These are phyloP conservation scores for Cephus rjabovi DNA, from an alignment of 2,888 invertebrate genomes.

Conservation along the genomic window DNA sequence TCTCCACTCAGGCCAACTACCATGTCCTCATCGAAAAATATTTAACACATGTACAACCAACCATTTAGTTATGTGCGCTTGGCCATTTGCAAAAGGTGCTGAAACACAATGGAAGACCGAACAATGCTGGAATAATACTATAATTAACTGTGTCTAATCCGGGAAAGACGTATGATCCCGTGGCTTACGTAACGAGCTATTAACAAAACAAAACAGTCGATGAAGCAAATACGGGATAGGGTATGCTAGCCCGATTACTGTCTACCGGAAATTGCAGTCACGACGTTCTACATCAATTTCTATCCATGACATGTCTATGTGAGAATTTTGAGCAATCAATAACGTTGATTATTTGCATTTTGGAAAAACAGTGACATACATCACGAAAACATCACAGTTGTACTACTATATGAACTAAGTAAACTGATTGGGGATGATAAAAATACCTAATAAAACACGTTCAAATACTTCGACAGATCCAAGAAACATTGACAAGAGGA, in stretches of 20 bases:
- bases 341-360: neutral
- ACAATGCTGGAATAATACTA: neutral
- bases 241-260: neutral
- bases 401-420: neutral
- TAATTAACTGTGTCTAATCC: neutral
- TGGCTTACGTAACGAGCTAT: neutral
- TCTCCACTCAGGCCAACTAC: neutral
- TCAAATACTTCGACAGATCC: no score
- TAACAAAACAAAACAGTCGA: neutral
- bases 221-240: neutral
- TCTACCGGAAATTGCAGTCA: neutral
- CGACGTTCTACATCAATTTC: neutral
- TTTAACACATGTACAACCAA: neutral
- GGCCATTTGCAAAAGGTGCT: neutral
- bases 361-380: neutral
- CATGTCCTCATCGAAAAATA: neutral
- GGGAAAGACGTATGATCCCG: neutral
- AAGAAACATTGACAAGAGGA: neutral
- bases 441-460: neutral
- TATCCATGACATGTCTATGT: neutral
- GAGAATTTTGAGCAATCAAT: neutral
- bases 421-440: neutral
- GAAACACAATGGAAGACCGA: neutral
- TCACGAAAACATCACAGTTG: neutral
- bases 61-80: neutral